Percentiles rank a stretch among this genome's conserved stretches.
Conservation (phyloP, 2,797 vertebrate genomes). For the Streptopelia turtur region DNA sequence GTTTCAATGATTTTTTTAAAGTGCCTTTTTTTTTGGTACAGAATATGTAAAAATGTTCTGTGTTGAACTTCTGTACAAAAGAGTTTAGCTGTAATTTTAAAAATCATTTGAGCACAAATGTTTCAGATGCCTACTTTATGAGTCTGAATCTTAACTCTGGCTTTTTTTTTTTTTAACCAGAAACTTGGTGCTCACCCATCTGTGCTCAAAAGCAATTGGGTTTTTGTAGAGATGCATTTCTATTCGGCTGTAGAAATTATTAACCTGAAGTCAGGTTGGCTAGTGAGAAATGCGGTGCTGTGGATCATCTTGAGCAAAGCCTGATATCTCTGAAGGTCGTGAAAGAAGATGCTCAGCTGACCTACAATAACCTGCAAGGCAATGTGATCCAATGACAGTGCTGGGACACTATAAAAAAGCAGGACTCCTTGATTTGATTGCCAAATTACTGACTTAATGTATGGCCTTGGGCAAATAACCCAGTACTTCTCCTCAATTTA, state of each 20-base stretch:
- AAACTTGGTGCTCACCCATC: neutral
- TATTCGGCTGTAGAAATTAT: neutral
- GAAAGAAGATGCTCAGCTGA: neutral
- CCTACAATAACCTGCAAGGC: neutral
- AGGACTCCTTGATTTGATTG: neutral
- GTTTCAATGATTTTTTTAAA: slow-evolving; percentile 22
- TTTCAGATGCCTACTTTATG: neutral
- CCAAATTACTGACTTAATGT: neutral
- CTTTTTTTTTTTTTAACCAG: neutral
- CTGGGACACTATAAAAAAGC: neutral
- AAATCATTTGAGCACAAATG: neutral
- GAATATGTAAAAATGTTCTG: neutral
- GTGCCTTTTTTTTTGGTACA: neutral
- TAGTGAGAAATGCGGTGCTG: neutral
- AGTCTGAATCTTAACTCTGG: neutral
- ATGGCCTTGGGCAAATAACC: neutral
- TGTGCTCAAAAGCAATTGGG: neutral
- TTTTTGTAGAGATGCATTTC: neutral
- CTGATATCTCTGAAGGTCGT: neutral
- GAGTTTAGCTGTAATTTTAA: neutral
- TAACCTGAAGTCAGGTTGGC: neutral
- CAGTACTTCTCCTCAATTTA: neutral
- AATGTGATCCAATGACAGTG: neutral
- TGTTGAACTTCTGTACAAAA: neutral
- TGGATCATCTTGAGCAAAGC: neutral